Conservation (phyloP, 2,113 vertebrate species). For the Myotis brandtii region DNA sequence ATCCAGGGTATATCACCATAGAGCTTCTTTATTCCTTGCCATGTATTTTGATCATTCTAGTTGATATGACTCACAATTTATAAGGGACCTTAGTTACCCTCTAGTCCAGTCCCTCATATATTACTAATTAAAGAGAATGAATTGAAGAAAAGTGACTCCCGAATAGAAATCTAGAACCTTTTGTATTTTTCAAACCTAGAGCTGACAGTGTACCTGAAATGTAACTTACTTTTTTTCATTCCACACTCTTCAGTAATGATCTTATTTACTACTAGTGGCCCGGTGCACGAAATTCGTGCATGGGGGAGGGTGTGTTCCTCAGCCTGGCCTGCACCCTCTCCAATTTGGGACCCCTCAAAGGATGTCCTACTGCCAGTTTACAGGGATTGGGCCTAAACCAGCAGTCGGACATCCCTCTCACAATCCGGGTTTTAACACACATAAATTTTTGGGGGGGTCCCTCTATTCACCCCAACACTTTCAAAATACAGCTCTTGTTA, state of each 20-base stretch:
- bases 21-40: neutral
- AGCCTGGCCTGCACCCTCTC: no score
- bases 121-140: slow-evolving; percentile 11
- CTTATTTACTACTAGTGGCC: neutral
- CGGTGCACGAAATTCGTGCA: no score
- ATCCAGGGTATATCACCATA: neutral
- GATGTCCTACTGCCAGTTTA: no score
- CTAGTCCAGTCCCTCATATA: neutral
- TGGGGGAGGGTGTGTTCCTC: fast-evolving
- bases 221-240: neutral
- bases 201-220: neutral
- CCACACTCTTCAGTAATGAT: neutral
- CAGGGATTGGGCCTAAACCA: no score
- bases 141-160: slow-evolving; percentile 19
- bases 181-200: slow-evolving; percentile 38
- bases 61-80: slow-evolving; percentile 32
- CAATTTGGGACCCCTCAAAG: no score
- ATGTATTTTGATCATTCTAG: slow-evolving; percentile 11
- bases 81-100: neutral
- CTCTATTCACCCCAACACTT: neutral
- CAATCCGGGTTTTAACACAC: no score
- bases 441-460: no score
- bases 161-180: neutral
- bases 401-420: no score
- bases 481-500: neutral